Base-by-base conservation (phyloP, 37 sponge, comb jelly and placozoan genomes). In the Aplysina aerophoba region DNA sequence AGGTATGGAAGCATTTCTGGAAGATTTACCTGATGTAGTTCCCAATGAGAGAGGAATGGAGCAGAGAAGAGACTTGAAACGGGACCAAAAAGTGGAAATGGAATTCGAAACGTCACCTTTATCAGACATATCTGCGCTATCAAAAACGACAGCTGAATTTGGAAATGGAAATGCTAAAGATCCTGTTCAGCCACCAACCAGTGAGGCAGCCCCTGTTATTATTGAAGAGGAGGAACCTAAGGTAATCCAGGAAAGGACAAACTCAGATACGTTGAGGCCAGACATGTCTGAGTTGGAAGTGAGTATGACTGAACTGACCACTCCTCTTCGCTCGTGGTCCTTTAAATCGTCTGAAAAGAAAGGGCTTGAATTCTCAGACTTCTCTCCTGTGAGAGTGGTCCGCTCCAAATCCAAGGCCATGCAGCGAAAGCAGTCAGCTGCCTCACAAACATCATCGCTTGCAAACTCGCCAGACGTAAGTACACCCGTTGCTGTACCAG, bases 321-420 rank as follows among this genome's bases (percentile, higher is more conserved):
- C 78, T 25, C 78, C 78, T 0, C 53, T 75, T 17, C 37, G 78
- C 37, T 75, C 78, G 11, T 75, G 78, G 78, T 41, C 78, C 78
- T 75, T 75, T 53, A 75, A 75, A 54, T 41, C 39, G 78, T 25
- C 37, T 3, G 37, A 19, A 25, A 75, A 75, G 78, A 44, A 75
- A 36, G 78, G 53, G 25, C 78, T 75, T 44, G 38, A 50, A 44
- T 75, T 39, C 54, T n/a, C 44, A 0, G 78, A 75, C 53, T 75
- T 75, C 41, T 39, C 78, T 75, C 54, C 78, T 16, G 53, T 75
- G 1, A 36, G 54, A 40, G 78, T 75, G 44, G 21, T 27, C 24
- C 64, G 64, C 25, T 62, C 78, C 14, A 75, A 75, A 24, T 8
- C 50, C 50, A 75, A 75, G 14, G 41, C 1, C 20, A 31, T 41